phyloP scores from a whole-genome alignment of 2,797 vertebrate genomes.

The Varecia variegata region DNA sequence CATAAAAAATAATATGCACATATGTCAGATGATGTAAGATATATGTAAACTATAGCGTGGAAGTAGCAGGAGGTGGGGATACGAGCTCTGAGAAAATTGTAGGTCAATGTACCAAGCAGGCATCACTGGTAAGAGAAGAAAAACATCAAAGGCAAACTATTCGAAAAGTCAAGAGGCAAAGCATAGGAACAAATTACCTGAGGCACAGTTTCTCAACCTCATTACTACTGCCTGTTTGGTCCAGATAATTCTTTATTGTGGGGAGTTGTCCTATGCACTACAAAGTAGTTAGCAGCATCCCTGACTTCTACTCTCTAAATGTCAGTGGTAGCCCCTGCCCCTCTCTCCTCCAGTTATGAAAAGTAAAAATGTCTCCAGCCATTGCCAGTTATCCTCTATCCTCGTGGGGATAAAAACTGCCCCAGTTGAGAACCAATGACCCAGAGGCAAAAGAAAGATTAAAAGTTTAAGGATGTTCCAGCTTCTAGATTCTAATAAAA shows the following conservation, averaged over 20 bases:
- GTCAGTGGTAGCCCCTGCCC: neutral
- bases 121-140: neutral
- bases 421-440: neutral
- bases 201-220: neutral
- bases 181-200: neutral
- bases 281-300: neutral
- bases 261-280: neutral
- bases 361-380: neutral
- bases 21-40: neutral
- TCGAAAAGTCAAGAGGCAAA: neutral
- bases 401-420: neutral
- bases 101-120: neutral
- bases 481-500: slow-evolving; percentile 17
- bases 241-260: neutral
- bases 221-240: neutral
- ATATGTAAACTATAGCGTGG: neutral
- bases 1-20: neutral
- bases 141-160: slow-evolving; percentile 9
- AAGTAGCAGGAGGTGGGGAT: neutral
- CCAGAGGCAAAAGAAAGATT: neutral
- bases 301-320: neutral
- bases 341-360: neutral
- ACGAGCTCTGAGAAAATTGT: neutral
- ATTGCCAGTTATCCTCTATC: neutral
- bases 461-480: slow-evolving; percentile 3